Conservation (phyloP, 2,888 invertebrate genomes). For the Ischnura elegans region DNA sequence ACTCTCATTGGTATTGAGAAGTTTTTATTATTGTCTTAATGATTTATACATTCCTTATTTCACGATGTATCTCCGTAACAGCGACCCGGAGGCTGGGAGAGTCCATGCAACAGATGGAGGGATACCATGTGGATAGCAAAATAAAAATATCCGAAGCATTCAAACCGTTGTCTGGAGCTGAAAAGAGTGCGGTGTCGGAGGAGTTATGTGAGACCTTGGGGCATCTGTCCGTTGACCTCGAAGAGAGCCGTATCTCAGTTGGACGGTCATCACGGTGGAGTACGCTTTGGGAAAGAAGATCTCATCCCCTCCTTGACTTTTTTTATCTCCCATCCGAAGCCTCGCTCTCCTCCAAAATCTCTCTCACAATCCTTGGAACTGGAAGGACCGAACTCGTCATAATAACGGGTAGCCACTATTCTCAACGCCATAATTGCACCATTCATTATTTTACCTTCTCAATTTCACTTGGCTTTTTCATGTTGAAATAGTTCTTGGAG, state of each 20-base stretch:
- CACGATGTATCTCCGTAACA: background rate
- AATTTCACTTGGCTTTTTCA: no score
- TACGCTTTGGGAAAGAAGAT: background rate
- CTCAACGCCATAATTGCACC: no score
- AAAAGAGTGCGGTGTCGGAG: background rate
- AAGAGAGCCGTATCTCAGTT: conserved; percentile 51
- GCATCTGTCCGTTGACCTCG: conserved; percentile 23
- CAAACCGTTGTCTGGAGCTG: background rate
- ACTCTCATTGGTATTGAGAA: no score
- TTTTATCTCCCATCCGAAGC: background rate
- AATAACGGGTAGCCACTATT: no score
- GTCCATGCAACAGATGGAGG: background rate
- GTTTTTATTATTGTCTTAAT: no score
- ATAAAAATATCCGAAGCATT: background rate
- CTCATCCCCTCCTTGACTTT: background rate
- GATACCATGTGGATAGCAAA: background rate
- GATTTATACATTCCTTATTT: no score
- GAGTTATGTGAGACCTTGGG: background rate
- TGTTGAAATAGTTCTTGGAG: no score
- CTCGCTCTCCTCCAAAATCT: background rate
- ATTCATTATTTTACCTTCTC: no score
- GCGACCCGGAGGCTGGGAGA: background rate
- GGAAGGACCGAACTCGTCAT: no score
- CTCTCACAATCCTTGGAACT: no score
- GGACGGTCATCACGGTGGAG: conserved; percentile 23